A percentile compares a stretch with the other conserved stretches of the same genome.
phyloP scores from a whole-genome alignment of 2,888 invertebrate genomes.

The Thera britannica region DNA sequence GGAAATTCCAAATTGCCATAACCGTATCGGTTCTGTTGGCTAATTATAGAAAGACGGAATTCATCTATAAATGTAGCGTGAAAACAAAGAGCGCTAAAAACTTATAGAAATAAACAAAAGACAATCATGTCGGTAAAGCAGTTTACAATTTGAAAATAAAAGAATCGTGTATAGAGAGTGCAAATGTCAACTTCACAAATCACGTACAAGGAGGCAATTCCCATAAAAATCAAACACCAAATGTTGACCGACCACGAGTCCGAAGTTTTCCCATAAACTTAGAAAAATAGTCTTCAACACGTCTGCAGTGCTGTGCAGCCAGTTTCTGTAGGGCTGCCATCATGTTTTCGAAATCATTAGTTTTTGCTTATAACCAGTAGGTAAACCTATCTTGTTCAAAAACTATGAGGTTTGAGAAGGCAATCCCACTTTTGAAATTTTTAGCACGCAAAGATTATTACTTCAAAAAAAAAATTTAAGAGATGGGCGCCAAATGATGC shows the following conservation, averaged over 20 bases:
- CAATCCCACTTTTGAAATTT: too few relatives aligned
- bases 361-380: too few relatives aligned
- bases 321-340: constrained; percentile 37
- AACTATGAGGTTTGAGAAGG: too few relatives aligned
- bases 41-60: constrained; percentile 6
- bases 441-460: too few relatives aligned
- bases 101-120: background rate
- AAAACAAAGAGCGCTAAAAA: constrained; percentile 22
- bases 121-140: background rate
- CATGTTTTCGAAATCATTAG: background rate
- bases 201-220: constrained; percentile 42
- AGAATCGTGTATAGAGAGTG: constrained; percentile 18
- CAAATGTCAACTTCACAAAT: constrained; percentile 35
- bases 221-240: constrained; percentile 59
- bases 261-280: constrained; percentile 79
- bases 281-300: constrained; percentile 72
- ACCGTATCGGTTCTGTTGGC: constrained; percentile 31
- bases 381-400: too few relatives aligned
- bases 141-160: constrained; percentile 22
- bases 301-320: constrained; percentile 43
- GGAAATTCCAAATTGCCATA: constrained; percentile 38
- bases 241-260: constrained; percentile 62
- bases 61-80: constrained; percentile 33
- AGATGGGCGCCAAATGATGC: background rate
- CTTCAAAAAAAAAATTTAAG: background rate